Evolutionary conservation across 2,888 invertebrate species (phyloP), one percentile per base, ranked within the genome.

Genomic region (Agriopis leucophaearia): DNA sequence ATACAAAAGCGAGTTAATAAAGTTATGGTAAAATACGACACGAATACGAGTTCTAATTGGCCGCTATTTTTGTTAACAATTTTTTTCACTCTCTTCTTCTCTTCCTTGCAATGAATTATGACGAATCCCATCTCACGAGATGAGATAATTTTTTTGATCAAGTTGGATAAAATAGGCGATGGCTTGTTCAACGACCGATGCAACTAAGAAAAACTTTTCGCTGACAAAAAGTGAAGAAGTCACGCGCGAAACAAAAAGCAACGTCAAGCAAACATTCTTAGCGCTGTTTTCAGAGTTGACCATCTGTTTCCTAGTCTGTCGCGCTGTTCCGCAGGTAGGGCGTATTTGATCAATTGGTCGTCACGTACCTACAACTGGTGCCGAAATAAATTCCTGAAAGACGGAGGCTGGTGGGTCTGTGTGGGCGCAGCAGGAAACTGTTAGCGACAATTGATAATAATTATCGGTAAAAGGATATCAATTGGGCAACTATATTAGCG

Each of bases 261-360:
- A 12, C 6, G 9, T 13, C 42, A 6, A 13, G 13, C 42, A 13
- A 42, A 13, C 42, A 42, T 8, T 45, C 7, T 8, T 15, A 45
- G 45, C 15, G 8, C 10, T 10, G 8, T 52, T 15, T 6, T 27
- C 8, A 8, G 8, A 42, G n/a, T 55, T 55, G 13, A 44, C 18
- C n/a, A 42, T 55, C 42, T 55, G 55, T 55, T 38, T 12, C 16
- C 8, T 55, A 27, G 5, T 18, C 16, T 42, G 13, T 40, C 1
- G 38, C 15, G 38, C 40, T 63, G 35, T 45, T 58, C 65, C 10
- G 42, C 54, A 42, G 27, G 44, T 56, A 58, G 66, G 62, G 66
- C 64, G 66, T 75, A 71, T 78, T 76, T 72, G 69, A 73, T 56
- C 73, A 67, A 77, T 75, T 70, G 72, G 69, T 73, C 56, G 64